A percentile compares a stretch with the other conserved stretches of the same genome.
Conservation (phyloP, 2,113 vertebrate species). For the Chauna torquata region DNA sequence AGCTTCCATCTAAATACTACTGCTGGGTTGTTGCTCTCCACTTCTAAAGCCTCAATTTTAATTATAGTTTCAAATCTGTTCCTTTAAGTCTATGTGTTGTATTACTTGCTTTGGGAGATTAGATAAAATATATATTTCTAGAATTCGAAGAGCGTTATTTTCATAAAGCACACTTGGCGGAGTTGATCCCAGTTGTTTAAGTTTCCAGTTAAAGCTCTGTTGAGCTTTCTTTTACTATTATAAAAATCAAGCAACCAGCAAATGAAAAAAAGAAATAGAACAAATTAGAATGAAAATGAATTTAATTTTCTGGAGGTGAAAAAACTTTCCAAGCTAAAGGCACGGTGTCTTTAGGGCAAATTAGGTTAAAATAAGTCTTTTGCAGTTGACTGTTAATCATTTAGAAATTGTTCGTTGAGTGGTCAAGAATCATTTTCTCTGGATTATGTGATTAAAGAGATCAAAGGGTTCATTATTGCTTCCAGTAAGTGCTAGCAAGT, state of each 20-base stretch:
- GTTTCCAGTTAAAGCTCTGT: background rate
- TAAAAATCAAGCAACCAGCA: background rate
- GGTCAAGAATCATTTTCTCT: conserved; percentile 42
- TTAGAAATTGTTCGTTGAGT: conserved; percentile 3
- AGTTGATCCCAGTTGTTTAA: background rate
- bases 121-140: background rate
- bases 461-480: conserved; percentile 31
- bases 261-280: conserved; percentile 14
- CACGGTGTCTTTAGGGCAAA: background rate
- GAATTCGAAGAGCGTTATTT: background rate
- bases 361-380: conserved; percentile 41
- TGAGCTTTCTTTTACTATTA: background rate
- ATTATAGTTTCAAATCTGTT: background rate
- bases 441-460: conserved; percentile 62
- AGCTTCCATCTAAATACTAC: background rate
- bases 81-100: background rate
- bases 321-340: background rate
- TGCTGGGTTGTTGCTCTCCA: background rate
- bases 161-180: background rate
- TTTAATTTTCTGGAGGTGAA: background rate
- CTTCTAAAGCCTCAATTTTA: background rate
- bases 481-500: background rate
- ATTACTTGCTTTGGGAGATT: background rate
- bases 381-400: background rate
- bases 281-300: conserved; percentile 34